Base-by-base conservation (phyloP, 2,113 vertebrate species). In the Larimichthys polyactis region DNA sequence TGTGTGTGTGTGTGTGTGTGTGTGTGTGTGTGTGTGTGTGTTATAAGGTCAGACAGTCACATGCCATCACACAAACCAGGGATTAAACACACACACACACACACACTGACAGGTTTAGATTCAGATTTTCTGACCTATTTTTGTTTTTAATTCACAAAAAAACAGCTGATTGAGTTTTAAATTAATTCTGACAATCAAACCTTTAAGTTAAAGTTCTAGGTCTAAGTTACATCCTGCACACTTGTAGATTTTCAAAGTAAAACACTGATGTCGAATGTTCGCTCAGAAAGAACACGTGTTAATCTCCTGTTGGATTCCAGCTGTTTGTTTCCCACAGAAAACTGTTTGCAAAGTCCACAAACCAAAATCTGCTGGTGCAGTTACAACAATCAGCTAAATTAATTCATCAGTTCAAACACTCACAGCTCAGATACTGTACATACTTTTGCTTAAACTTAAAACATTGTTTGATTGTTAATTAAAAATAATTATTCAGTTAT, bases 51-150 rank as follows among this genome's bases (percentile, higher is more conserved):
- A 76, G 82, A 84, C 59, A 9, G 67, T 79, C 81, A 88, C 89
- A 88, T 90, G 89, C 87, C 90, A 68, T 72, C 85, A 89, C 89
- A 87, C 51, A 83, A 51, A 83, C 66, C 75, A 79, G 36, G 75
- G 89, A 91, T 92, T 92, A 92, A 89, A 85, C n/a, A 65, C 78
- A 76, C 48, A 64, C 74, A 80, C 54, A 78, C 44, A 46, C 74
- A 80, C 54, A 78, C 44, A 46, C 44, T 9, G 57, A 80, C 71
- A 65, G 17, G 40, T 74, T 73, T 49, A 63, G 16, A 36, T 36
- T 36, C 81, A 15, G n/a, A 71, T 71, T 57, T 22, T 83, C 64
- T 89, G 84, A 81, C 77, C 79, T 62, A 43, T 0, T 86, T 86
- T 17, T 32, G 0, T 82, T 79, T 11, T 32, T 32, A 1, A 59